Percentiles rank a stretch among this genome's conserved stretches.
Evolutionary conservation across 2,797 vertebrate species (phyloP).

Genomic region (Thaleichthys pacificus): DNA sequence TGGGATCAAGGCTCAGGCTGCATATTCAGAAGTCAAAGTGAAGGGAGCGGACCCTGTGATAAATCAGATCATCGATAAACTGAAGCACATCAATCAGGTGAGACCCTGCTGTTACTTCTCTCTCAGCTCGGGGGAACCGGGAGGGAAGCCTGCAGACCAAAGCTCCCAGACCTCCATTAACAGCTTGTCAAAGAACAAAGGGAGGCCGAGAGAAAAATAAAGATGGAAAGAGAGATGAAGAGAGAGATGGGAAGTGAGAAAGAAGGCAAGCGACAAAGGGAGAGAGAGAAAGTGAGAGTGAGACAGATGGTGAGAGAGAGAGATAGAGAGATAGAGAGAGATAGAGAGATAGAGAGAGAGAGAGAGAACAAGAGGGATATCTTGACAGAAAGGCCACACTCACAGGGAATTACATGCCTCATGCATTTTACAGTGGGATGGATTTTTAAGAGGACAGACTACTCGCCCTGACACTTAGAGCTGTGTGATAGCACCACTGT

Average conservation of each 20-base stretch:
- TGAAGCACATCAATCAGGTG: conserved; percentile 90
- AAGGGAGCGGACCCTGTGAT: conserved; percentile 83
- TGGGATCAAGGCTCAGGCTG: conserved; percentile 84
- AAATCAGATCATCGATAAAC: conserved; percentile 88
- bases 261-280: neutral
- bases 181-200: neutral
- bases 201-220: neutral
- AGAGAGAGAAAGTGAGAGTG: neutral
- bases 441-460: neutral
- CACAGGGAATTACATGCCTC: neutral
- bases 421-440: conserved; percentile 2
- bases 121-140: neutral
- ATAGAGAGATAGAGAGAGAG: neutral
- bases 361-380: conserved; percentile 1
- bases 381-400: neutral
- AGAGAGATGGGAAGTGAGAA: neutral
- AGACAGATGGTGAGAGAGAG: too few species aligned
- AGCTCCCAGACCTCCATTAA: neutral
- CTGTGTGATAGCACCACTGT: neutral
- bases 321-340: too few species aligned
- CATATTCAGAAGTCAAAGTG: conserved; percentile 88
- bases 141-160: neutral
- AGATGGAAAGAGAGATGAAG: neutral
- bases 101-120: conserved; percentile 36
- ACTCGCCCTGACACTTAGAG: neutral